phyloP scores from a whole-genome alignment of 1,140 invertebrate species.

The Triops cancriformis region DNA sequence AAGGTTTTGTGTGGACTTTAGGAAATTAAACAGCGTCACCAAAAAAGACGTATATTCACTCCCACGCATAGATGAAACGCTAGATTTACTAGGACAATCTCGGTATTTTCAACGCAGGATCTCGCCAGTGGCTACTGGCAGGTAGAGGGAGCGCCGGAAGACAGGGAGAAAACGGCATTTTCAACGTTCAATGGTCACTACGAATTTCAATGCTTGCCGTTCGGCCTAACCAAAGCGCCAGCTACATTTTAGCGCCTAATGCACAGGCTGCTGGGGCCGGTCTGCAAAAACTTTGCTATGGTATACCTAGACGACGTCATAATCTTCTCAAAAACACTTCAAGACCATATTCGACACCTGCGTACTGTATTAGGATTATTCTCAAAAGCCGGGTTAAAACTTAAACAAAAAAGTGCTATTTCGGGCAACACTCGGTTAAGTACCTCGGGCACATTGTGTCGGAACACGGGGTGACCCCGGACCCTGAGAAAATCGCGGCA shows the following conservation, averaged over 20 bases:
- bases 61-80: constrained; percentile 42
- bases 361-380: constrained; percentile 24
- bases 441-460: constrained; percentile 39
- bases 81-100: constrained; percentile 40
- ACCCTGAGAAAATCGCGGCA: constrained; percentile 37
- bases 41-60: constrained; percentile 45
- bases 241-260: constrained; percentile 39
- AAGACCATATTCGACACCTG: constrained; percentile 34
- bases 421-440: constrained; percentile 33
- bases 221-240: constrained; percentile 38
- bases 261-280: constrained; percentile 34
- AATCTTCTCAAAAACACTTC: constrained; percentile 36
- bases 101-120: constrained; percentile 43
- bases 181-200: constrained; percentile 38
- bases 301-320: constrained; percentile 49
- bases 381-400: constrained; percentile 29
- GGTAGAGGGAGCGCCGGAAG: constrained; percentile 38
- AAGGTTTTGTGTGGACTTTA: constrained; percentile 27
- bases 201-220: constrained; percentile 37
- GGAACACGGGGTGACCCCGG: constrained; percentile 35
- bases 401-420: constrained; percentile 35
- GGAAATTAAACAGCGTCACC: constrained; percentile 38
- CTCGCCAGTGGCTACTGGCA: constrained; percentile 44
- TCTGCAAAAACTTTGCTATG: constrained; percentile 34
- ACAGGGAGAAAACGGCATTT: constrained; percentile 41